phyloP scores from a whole-genome alignment of 2,888 invertebrate genomes.

The Blastobasis lacticolella region DNA sequence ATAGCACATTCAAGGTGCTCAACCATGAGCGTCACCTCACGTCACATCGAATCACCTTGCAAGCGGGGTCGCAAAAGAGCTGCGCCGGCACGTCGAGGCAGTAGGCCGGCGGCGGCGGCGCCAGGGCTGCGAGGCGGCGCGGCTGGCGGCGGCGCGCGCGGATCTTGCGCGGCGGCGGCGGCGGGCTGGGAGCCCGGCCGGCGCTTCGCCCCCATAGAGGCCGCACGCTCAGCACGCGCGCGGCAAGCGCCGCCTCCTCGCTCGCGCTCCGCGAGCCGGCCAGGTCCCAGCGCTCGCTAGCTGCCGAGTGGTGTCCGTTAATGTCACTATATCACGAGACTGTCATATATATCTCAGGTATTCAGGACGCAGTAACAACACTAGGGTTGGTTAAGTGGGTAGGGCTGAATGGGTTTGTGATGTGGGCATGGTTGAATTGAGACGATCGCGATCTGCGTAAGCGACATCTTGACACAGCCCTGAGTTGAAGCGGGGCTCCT shows the following conservation, averaged over 20 bases:
- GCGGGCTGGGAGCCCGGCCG: constrained; percentile 38
- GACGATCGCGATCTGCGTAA: no score
- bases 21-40: no score
- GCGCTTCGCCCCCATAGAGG: constrained; percentile 36
- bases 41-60: constrained; percentile 38
- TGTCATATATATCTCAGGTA: neutral
- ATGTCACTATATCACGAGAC: constrained; percentile 8
- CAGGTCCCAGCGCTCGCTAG: constrained; percentile 69
- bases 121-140: constrained; percentile 35
- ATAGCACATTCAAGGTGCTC: no score
- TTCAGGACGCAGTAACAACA: neutral
- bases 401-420: neutral
- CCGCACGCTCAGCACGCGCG: constrained; percentile 41
- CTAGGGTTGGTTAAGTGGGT: neutral
- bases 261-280: constrained; percentile 39
- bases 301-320: constrained; percentile 68
- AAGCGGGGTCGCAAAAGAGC: constrained; percentile 56
- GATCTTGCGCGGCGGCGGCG: constrained; percentile 49
- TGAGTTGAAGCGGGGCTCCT: no score
- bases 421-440: no score
- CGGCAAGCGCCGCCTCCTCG: constrained; percentile 48
- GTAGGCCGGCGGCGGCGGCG: constrained; percentile 49
- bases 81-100: constrained; percentile 52
- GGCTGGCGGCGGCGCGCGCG: constrained; percentile 56
- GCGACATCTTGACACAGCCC: no score